phyloP scores from a whole-genome alignment of 2,113 vertebrate genomes.

The Panthera leo region DNA sequence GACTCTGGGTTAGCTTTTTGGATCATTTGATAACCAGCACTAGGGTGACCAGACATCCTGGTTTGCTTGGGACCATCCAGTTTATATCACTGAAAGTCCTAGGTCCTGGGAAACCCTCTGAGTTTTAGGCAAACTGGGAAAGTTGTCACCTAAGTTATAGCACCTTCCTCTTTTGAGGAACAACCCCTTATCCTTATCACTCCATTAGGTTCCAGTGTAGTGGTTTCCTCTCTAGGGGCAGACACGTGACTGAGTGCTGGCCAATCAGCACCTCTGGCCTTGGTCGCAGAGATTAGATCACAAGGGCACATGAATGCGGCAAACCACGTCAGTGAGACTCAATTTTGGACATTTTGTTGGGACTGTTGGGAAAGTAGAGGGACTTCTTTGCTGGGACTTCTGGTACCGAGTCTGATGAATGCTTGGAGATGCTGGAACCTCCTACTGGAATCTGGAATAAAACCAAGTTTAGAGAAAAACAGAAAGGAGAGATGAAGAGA shows the following conservation, averaged over 20 bases:
- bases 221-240: not conserved
- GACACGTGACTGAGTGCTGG: not conserved
- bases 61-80: not conserved
- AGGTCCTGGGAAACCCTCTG: not conserved
- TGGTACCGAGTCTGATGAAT: not conserved
- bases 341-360: not conserved
- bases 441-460: not conserved
- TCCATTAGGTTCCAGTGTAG: not conserved
- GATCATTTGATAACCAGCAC: slow-evolving; percentile 27
- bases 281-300: not conserved
- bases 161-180: not conserved
- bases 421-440: not conserved
- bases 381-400: not conserved
- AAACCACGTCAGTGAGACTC: not conserved
- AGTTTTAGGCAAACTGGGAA: not conserved
- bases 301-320: too few species aligned
- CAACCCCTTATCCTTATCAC: not conserved
- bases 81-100: not conserved
- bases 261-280: not conserved
- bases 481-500: not conserved
- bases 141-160: not conserved
- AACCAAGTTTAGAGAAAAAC: not conserved
- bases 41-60: not conserved
- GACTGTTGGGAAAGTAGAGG: not conserved
- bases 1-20: slow-evolving; percentile 25